Conservation (phyloP, 2,113 vertebrate species). For the Solea senegalensis region DNA sequence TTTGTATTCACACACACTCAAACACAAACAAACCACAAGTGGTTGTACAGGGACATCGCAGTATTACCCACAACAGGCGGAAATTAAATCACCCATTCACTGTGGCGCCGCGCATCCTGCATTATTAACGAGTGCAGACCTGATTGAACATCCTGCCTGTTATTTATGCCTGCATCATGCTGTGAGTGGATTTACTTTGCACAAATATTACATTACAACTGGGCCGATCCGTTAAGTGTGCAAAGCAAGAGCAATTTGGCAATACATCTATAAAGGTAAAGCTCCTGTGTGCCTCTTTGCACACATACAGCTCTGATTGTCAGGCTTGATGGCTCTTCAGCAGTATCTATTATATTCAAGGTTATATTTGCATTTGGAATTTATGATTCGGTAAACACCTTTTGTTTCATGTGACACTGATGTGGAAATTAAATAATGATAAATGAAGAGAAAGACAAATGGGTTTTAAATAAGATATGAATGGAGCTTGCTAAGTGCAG, state of each 20-base stretch:
- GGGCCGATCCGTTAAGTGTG: slow-evolving; percentile 58
- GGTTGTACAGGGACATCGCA: slow-evolving; percentile 24
- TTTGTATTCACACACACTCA: neutral
- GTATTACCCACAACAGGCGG: slow-evolving; percentile 43
- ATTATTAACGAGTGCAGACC: slow-evolving; percentile 73
- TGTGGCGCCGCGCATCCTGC: slow-evolving; percentile 53
- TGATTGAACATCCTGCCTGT: slow-evolving; percentile 68
- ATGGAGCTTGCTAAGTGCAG: neutral
- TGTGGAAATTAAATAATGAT: neutral
- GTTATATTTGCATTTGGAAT: neutral
- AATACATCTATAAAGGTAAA: slow-evolving; percentile 54
- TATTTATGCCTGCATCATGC: slow-evolving; percentile 70
- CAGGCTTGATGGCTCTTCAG: neutral
- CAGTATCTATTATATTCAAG: neutral
- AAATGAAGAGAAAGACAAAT: neutral
- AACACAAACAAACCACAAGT: slow-evolving; percentile 25
- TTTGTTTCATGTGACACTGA: neutral
- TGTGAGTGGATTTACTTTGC: slow-evolving; percentile 64
- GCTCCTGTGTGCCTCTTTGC: slow-evolving; percentile 9
- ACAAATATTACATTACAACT: slow-evolving; percentile 70
- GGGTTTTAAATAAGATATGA: neutral
- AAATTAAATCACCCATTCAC: slow-evolving; percentile 65
- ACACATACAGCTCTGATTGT: slow-evolving; percentile 21
- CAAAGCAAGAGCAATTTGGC: slow-evolving; percentile 53
- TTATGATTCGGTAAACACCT: slow-evolving; percentile 2